phyloP scores from a whole-genome alignment of 2,888 invertebrate species.

The Argyresthia goedartella region DNA sequence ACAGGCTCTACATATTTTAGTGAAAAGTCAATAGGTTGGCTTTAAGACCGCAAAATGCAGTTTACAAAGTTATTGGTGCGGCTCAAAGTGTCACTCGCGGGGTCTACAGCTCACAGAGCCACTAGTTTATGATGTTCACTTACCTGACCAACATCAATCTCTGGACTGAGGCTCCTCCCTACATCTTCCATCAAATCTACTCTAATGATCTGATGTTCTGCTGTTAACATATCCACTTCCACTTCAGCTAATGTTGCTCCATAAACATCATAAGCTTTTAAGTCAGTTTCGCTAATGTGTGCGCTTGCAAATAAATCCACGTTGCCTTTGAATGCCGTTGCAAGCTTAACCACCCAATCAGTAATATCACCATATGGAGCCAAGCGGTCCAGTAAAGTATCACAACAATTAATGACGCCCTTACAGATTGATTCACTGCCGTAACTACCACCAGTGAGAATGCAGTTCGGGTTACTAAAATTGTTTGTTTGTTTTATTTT shows the following conservation, averaged over 20 bases:
- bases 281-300: slow-evolving; percentile 16
- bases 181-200: slow-evolving; percentile 72
- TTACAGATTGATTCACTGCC: slow-evolving; percentile 73
- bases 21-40: too few relatives aligned
- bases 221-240: slow-evolving; percentile 75
- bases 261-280: slow-evolving; percentile 53
- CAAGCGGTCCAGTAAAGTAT: slow-evolving; percentile 45
- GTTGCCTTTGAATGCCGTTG: slow-evolving; percentile 41
- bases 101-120: too few relatives aligned
- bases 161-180: slow-evolving; percentile 68
- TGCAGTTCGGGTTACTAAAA: slow-evolving; percentile 73
- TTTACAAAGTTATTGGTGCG: too few relatives aligned
- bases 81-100: too few relatives aligned
- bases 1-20: too few relatives aligned
- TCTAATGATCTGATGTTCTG: slow-evolving; percentile 61
- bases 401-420: slow-evolving; percentile 59
- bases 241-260: slow-evolving; percentile 70
- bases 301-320: slow-evolving; percentile 39
- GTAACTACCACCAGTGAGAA: slow-evolving; percentile 75
- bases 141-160: slow-evolving; percentile 70
- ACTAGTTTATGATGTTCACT: background rate
- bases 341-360: slow-evolving; percentile 63
- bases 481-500: slow-evolving; percentile 75
- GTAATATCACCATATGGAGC: slow-evolving; percentile 49
- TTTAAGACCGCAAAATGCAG: too few relatives aligned